Conservation (phyloP, 2,113 vertebrate species). For the Chloebia gouldiae region DNA sequence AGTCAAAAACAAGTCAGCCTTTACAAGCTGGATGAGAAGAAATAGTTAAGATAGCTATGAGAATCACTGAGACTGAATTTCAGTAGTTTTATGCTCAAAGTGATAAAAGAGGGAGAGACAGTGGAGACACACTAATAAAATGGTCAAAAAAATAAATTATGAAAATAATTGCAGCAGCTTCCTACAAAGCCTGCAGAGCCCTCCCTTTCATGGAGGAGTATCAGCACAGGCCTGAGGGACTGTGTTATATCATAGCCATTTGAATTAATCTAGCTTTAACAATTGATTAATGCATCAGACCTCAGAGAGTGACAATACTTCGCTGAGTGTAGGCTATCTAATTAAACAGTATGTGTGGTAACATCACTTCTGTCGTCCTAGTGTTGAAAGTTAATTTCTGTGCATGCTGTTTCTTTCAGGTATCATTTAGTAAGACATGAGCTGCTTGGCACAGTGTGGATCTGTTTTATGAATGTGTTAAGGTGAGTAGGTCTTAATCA, state of each 20-base stretch:
- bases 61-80: neutral
- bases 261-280: neutral
- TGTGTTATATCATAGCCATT: neutral
- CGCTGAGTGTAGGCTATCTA: neutral
- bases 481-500: neutral
- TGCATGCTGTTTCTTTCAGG: neutral
- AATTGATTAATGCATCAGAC: neutral
- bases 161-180: neutral
- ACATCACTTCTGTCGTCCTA: neutral
- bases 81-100: neutral
- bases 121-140: neutral
- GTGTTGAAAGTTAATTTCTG: neutral
- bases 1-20: neutral
- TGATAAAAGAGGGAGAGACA: neutral
- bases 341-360: neutral
- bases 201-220: neutral
- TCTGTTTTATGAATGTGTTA: neutral
- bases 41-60: neutral
- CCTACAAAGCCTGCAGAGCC: neutral
- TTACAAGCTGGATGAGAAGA: neutral
- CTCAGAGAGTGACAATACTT: neutral
- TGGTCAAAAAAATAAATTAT: neutral
- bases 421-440: neutral
- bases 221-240: neutral
- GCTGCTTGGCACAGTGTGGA: neutral